A percentile compares a stretch with the other conserved stretches of the same genome.
Conservation (phyloP, 2,797 vertebrate genomes). For the Fratercula arctica region DNA sequence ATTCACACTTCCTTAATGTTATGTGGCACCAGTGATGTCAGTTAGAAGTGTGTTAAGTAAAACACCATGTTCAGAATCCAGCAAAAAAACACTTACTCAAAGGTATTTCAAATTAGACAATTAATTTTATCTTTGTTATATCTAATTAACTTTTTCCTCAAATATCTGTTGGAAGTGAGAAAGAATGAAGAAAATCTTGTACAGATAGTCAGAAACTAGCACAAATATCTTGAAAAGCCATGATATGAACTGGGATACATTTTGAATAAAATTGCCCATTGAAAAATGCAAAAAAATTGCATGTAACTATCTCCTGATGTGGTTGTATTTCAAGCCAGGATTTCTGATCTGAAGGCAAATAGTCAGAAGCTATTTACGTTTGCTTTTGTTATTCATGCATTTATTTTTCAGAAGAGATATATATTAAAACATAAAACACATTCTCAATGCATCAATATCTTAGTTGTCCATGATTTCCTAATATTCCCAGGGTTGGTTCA, state of each 20-base stretch:
- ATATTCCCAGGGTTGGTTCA: neutral
- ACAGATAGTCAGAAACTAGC: neutral
- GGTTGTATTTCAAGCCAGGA: neutral
- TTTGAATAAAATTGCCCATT: neutral
- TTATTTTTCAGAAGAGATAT: neutral
- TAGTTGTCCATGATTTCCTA: neutral
- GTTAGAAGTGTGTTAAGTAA: neutral
- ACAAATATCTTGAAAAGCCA: neutral
- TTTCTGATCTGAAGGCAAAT: constrained; percentile 17
- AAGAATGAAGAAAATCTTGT: neutral
- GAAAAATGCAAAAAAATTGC: neutral
- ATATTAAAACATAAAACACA: neutral
- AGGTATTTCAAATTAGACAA: neutral
- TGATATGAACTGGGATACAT: neutral
- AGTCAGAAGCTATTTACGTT: neutral
- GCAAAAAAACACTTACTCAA: neutral
- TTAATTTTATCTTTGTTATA: neutral
- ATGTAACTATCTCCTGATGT: neutral
- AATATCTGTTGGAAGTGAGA: neutral
- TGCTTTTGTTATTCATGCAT: neutral
- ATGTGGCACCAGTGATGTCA: neutral
- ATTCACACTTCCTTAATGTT: neutral
- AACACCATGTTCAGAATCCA: neutral
- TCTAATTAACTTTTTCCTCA: neutral
- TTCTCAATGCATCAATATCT: neutral